These are phyloP conservation scores for Pelochelys cantorii DNA, from an alignment of 2,797 vertebrate species.

Conservation along the genomic window DNA sequence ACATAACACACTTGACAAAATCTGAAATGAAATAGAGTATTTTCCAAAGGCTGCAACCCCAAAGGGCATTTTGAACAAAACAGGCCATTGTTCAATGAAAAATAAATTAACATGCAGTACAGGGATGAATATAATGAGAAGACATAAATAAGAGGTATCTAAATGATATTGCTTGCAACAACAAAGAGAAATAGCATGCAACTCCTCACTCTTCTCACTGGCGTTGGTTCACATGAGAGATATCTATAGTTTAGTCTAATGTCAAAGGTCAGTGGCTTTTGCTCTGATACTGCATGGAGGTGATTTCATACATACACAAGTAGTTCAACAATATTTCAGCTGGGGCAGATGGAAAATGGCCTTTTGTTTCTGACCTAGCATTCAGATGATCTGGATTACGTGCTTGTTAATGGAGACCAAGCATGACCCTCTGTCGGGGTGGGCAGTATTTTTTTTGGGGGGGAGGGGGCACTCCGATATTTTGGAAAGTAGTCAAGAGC, in stretches of 20 bases:
- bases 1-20: not conserved
- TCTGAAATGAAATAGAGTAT: not conserved
- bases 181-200: not conserved
- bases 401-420: not conserved
- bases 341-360: not conserved
- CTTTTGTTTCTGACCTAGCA: not conserved
- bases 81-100: not conserved
- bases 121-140: not conserved
- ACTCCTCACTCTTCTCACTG: not conserved
- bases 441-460: not conserved
- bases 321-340: not conserved
- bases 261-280: not conserved
- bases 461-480: too few species aligned
- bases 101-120: not conserved
- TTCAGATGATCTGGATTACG: not conserved
- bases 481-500: too few species aligned
- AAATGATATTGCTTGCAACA: not conserved
- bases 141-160: not conserved
- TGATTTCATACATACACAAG: not conserved
- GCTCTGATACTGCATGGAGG: not conserved
- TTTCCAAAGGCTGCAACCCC: not conserved
- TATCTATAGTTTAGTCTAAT: not conserved
- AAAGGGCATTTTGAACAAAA: conserved; percentile 7
- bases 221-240: not conserved
- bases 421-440: not conserved